Conservation (phyloP, 2,888 invertebrate species). For the Drosophila fulvimacula region DNA sequence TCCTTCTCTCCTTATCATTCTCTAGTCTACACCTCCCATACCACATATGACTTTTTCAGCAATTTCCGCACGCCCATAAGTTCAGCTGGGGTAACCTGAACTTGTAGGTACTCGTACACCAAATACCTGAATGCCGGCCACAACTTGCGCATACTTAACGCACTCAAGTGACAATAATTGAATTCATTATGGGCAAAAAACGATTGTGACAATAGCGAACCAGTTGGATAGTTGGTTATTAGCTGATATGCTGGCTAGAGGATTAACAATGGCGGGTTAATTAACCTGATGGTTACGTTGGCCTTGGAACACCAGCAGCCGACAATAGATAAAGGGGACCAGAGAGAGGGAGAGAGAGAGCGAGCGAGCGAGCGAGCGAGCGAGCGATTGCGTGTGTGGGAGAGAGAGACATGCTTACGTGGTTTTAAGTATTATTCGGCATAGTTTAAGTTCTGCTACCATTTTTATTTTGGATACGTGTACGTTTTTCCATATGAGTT, state of each 20-base stretch:
- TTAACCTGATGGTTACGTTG: conserved; percentile 79
- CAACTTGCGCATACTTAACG: conserved; percentile 80
- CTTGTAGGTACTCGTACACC: conserved; percentile 18
- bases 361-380: conserved; percentile 20
- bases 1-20: neutral
- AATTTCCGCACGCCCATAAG: neutral
- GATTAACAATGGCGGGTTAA: conserved; percentile 80
- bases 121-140: conserved; percentile 40
- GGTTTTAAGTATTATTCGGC: conserved; percentile 40
- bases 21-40: neutral
- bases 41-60: neutral
- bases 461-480: conserved; percentile 78
- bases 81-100: conserved; percentile 10
- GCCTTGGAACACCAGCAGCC: conserved; percentile 66
- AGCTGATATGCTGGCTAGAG: conserved; percentile 64
- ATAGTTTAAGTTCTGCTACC: conserved; percentile 67
- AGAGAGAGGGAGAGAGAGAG: too few relatives aligned
- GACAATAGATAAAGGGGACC: conserved; percentile 14
- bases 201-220: conserved; percentile 64
- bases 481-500: conserved; percentile 75
- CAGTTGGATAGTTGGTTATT: conserved; percentile 58
- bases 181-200: conserved; percentile 75
- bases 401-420: conserved; percentile 16
- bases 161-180: conserved; percentile 79
- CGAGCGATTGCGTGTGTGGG: neutral